Conservation (phyloP, 2,797 vertebrate species). For the Fistularia tabacaria region DNA sequence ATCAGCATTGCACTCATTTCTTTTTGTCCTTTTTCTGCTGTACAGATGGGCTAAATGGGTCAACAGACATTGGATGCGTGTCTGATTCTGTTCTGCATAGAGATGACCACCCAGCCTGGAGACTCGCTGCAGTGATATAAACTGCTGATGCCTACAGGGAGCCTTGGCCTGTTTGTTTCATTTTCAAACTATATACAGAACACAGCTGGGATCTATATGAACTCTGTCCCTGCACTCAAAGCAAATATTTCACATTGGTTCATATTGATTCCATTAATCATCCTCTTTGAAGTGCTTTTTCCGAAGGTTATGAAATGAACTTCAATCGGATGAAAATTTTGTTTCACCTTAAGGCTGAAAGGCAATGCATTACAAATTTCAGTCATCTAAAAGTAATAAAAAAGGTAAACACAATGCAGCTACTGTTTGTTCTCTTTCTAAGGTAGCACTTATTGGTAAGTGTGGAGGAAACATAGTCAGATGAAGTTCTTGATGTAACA, state of each 20-base stretch:
- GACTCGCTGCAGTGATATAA: slow-evolving; percentile 18
- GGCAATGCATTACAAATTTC: not conserved
- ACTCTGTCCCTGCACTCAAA: slow-evolving; percentile 9
- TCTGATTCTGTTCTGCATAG: slow-evolving; percentile 41
- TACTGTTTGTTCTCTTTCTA: too few species aligned
- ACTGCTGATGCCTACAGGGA: slow-evolving; percentile 34
- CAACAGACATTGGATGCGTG: slow-evolving; percentile 50
- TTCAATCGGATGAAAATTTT: slow-evolving; percentile 4
- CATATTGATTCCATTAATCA: slow-evolving; percentile 34
- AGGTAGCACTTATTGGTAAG: too few species aligned
- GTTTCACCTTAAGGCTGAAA: not conserved
- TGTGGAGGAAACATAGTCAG: too few species aligned
- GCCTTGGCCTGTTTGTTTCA: slow-evolving; percentile 52
- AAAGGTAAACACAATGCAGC: slow-evolving; percentile 11
- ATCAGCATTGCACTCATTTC: too few species aligned
- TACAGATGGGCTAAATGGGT: slow-evolving; percentile 62
- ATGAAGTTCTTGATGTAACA: too few species aligned
- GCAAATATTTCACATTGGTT: slow-evolving; percentile 12
- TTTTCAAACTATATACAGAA: slow-evolving; percentile 27
- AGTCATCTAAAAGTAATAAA: not conserved
- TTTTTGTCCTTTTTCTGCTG: slow-evolving; percentile 6
- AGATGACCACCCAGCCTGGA: slow-evolving; percentile 36
- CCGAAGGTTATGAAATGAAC: slow-evolving; percentile 12
- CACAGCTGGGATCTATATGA: slow-evolving; percentile 21
- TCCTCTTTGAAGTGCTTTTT: slow-evolving; percentile 21